Evolutionary conservation across 2,113 vertebrate species (phyloP), one percentile per base, ranked within the genome.

Genomic region (Calonectris borealis): DNA sequence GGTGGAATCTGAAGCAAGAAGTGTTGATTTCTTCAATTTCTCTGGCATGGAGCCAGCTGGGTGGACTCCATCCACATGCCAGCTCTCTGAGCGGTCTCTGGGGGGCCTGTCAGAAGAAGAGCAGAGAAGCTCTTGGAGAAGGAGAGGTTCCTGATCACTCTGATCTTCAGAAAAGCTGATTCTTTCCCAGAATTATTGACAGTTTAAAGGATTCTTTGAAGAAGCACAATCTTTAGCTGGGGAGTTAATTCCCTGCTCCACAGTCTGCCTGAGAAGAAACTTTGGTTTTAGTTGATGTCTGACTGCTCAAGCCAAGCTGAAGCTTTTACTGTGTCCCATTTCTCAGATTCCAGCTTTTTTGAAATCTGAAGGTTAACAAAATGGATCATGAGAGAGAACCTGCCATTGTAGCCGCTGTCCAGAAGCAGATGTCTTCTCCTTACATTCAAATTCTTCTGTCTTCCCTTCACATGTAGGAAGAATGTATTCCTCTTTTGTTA

Each of bases 1-100:
- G 5, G 2, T 58, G 72, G 54, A 65, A 70, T 70, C 24, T 84
- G 64, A 86, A 95, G 54, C 9, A 65, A 88, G 36, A 27, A 72
- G 5, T 9, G 1, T 13, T 88, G 44, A 62, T 90, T 90, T 82
- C 13, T 87, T 31, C 14, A 13, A 44, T 78, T 89, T 66, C 44
- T 86, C 21, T 72, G 58, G 26, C 4, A 0, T n/a, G 34, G 40
- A 83, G 71, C n/a, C 38, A 73, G 7, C 17, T 82, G 38, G 25
- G 22, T 69, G 32, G 26, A 44, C 24, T 62, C 46, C 18, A 36
- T 48, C 21, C 18, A n/a, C 52, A 38, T 2, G 9, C 17, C 57
- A 73, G 36, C 18, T 65, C 52, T 65, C 40, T 3, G 0, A 48
- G 44, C 2, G 0, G 32, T n/a, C 66, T 22, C 0, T 4, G 3